Percentiles rank a stretch among this genome's conserved stretches.
Evolutionary conservation across 2,888 invertebrate species (phyloP).

Genomic region (Lasioglossum calceatum): DNA sequence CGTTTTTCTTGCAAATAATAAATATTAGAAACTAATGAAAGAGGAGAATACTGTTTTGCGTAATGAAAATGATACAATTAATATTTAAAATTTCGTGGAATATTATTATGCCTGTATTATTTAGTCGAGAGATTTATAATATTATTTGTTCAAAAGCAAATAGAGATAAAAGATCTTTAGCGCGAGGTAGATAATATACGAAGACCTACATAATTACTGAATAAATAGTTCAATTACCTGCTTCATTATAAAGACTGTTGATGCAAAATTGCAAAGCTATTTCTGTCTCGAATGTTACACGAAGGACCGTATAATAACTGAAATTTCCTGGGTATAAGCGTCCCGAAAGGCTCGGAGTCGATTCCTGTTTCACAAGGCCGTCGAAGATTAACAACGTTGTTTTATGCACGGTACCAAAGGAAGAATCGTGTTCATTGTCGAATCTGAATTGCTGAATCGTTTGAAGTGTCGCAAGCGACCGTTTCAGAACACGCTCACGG

Average conservation of each 20-base stretch:
- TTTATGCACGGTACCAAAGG: not conserved
- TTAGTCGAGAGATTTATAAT: too few species aligned
- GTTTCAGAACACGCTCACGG: not conserved
- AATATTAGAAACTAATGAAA: too few species aligned
- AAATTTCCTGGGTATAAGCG: not conserved
- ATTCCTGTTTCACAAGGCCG: not conserved
- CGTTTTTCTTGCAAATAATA: too few species aligned
- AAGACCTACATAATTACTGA: not conserved
- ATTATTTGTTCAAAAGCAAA: too few species aligned
- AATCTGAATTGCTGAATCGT: conserved; percentile 12
- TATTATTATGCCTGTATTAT: too few species aligned
- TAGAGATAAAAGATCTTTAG: too few species aligned
- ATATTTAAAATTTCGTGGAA: too few species aligned
- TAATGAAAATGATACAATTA: too few species aligned
- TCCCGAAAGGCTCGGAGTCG: not conserved
- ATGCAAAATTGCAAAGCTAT: not conserved
- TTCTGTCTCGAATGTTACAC: not conserved
- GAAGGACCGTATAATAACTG: not conserved
- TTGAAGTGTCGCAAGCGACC: conserved; percentile 7
- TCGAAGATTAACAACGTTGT: conserved; percentile 12
- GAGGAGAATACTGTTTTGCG: too few species aligned
- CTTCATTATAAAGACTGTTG: not conserved
- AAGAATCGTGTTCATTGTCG: conserved; percentile 15
- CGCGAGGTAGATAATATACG: too few species aligned
- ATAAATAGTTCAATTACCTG: not conserved